Conservation (phyloP, 2,797 vertebrate genomes). For the Tragelaphus eurycerus region DNA sequence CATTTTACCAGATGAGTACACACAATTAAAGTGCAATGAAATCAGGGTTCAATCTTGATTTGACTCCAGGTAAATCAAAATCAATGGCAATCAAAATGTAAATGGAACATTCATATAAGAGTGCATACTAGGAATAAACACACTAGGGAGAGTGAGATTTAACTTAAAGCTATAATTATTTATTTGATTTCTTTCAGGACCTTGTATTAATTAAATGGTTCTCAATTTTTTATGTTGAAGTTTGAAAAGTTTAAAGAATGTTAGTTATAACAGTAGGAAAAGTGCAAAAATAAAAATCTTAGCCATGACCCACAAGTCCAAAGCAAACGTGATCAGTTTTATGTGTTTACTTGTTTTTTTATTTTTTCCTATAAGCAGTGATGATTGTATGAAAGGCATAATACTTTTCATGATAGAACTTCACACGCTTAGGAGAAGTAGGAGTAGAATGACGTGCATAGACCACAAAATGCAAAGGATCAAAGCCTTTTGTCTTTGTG, state of each 20-base stretch:
- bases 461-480: neutral
- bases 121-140: neutral
- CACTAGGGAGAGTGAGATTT: neutral
- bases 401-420: neutral
- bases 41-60: neutral
- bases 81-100: constrained; percentile 59
- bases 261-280: neutral
- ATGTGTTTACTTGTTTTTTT: neutral
- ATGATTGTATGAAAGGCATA: neutral
- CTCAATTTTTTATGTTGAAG: neutral
- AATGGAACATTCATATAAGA: constrained; percentile 36
- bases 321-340: neutral
- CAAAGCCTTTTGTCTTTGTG: neutral
- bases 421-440: neutral
- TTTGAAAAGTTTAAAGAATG: neutral
- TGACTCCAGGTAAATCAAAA: constrained; percentile 49
- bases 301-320: neutral
- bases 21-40: neutral
- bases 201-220: constrained; percentile 27
- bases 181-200: neutral
- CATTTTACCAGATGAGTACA: constrained; percentile 25
- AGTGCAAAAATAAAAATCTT: neutral
- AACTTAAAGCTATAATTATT: constrained; percentile 25
- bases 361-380: neutral
- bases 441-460: neutral